phyloP scores from a whole-genome alignment of 2,888 invertebrate species.

The Chesias legatella region DNA sequence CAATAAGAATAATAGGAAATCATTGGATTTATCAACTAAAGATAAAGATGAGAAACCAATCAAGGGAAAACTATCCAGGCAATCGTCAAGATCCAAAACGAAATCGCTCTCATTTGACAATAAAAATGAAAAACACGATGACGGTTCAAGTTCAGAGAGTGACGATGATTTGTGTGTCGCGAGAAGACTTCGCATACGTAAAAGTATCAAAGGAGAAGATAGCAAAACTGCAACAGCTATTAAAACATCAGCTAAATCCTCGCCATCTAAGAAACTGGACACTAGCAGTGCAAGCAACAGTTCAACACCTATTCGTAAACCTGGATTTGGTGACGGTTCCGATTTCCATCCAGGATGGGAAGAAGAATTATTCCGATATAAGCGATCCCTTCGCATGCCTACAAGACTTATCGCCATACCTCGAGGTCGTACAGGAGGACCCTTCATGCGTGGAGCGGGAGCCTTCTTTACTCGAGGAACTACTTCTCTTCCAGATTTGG shows the following conservation, averaged over 20 bases:
- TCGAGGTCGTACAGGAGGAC: conserved; percentile 82
- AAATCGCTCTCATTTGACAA: conserved; percentile 53
- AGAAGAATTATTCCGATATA: conserved; percentile 90
- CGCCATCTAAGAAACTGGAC: conserved; percentile 59
- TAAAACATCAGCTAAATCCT: conserved; percentile 59
- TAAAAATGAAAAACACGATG: conserved; percentile 54
- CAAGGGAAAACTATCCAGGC: conserved; percentile 52
- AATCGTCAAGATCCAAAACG: conserved; percentile 49
- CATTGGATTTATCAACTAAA: conserved; percentile 51
- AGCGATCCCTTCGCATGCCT: conserved; percentile 90
- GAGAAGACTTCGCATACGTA: conserved; percentile 67
- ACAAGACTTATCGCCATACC: conserved; percentile 89
- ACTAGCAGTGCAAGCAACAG: conserved; percentile 52
- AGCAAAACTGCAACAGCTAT: conserved; percentile 38
- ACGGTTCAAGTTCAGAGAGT: conserved; percentile 62
- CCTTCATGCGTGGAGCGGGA: conserved; percentile 54
- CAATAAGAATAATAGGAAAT: conserved; percentile 62
- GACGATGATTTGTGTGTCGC: conserved; percentile 65
- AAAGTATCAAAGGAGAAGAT: conserved; percentile 72
- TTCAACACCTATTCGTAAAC: conserved; percentile 71
- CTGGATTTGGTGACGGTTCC: conserved; percentile 85
- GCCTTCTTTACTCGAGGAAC: conserved; percentile 82
- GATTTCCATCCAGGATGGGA: conserved; percentile 90
- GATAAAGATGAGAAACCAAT: conserved; percentile 55
- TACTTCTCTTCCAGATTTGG: conserved; percentile 88